phyloP scores from a whole-genome alignment of 2,797 vertebrate species.

The Siniperca scherzeri region DNA sequence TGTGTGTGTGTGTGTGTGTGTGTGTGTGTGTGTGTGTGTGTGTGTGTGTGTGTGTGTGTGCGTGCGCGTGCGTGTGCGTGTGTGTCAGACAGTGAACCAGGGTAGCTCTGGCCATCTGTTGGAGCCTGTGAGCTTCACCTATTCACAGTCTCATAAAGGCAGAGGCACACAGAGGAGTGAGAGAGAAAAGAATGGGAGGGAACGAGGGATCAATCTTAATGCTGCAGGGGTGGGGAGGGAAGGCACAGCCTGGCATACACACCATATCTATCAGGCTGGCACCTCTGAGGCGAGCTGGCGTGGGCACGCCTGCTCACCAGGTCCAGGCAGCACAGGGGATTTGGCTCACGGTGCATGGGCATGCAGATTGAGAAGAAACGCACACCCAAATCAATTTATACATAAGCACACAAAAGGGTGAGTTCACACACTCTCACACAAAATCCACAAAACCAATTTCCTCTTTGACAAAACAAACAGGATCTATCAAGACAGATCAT shows the following conservation, averaged over 20 bases:
- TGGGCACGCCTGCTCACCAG: constrained; percentile 68
- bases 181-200: constrained; percentile 81
- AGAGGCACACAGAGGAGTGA: constrained; percentile 75
- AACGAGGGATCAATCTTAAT: constrained; percentile 80
- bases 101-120: constrained; percentile 85
- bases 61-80: background rate
- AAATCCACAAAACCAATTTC: constrained; percentile 70
- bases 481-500: constrained; percentile 71
- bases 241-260: constrained; percentile 75
- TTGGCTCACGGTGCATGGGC: constrained; percentile 58
- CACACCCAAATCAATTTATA: constrained; percentile 61
- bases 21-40: constrained; percentile 17
- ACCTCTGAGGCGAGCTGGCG: constrained; percentile 73
- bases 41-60: constrained; percentile 19
- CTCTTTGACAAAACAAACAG: constrained; percentile 70
- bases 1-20: background rate
- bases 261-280: constrained; percentile 81
- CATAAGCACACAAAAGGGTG: constrained; percentile 43
- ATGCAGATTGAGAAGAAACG: constrained; percentile 61
- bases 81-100: constrained; percentile 69
- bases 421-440: constrained; percentile 31
- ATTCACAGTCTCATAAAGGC: constrained; percentile 84
- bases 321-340: constrained; percentile 58
- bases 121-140: constrained; percentile 82
- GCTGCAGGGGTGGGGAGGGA: constrained; percentile 69